Conservation (phyloP, 2,888 invertebrate species). For the Zhuqinia jingwanae region DNA sequence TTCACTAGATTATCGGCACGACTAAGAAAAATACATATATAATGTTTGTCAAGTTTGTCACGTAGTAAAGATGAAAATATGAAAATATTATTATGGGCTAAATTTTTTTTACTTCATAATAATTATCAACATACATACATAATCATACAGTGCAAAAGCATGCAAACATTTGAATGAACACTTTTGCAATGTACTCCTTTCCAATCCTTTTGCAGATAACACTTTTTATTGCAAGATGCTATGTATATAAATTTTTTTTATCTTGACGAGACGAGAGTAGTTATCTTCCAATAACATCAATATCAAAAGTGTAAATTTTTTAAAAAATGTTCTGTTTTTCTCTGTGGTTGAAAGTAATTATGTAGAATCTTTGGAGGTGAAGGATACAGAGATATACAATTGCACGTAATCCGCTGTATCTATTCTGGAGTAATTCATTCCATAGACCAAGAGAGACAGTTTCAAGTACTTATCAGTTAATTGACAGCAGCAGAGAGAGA, state of each 20-base stretch:
- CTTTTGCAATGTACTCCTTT: constrained; percentile 10
- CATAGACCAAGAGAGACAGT: constrained; percentile 44
- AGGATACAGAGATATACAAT: too few species aligned
- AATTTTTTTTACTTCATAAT: too few species aligned
- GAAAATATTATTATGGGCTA: too few species aligned
- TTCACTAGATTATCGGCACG: constrained; percentile 16
- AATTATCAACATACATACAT: constrained; percentile 10
- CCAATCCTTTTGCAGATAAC: not conserved
- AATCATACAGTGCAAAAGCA: constrained; percentile 22
- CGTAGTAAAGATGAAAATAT: constrained; percentile 40
- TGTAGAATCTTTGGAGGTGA: constrained; percentile 41
- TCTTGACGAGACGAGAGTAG: constrained; percentile 1
- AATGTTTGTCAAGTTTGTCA: constrained; percentile 69
- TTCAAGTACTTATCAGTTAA: constrained; percentile 64
- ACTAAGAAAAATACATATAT: constrained; percentile 51
- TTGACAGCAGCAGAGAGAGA: constrained; percentile 44
- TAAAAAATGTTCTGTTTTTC: constrained; percentile 1
- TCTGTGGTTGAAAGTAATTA: constrained; percentile 68
- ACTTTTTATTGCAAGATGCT: constrained; percentile 28
- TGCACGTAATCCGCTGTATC: not conserved
- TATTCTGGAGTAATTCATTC: constrained; percentile 44
- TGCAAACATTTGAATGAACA: not conserved
- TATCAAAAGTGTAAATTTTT: too few species aligned
- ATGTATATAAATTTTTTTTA: constrained; percentile 47
- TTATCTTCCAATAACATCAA: too few species aligned